Evolutionary conservation across 2,888 invertebrate species (phyloP).

Genomic region (Mimumesa dahlbomi): DNA sequence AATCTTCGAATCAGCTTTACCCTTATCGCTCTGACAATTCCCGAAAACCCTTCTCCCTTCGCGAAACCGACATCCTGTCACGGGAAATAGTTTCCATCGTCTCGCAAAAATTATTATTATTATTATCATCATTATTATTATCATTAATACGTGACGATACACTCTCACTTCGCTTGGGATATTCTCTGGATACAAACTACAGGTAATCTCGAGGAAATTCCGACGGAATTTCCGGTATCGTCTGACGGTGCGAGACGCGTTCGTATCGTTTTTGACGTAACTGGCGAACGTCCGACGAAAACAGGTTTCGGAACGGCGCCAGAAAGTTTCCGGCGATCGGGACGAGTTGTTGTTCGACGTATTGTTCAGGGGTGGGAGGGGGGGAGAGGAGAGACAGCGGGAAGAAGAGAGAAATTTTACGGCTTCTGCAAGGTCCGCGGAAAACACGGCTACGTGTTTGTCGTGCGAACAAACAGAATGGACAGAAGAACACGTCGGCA

Average conservation of each 20-base stretch:
- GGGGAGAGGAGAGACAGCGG: background rate
- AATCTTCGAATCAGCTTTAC: no score
- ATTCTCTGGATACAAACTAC: background rate
- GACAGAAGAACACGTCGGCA: background rate
- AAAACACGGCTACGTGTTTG: background rate
- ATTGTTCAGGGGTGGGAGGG: background rate
- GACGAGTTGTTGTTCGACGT: conserved; percentile 34
- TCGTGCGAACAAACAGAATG: background rate
- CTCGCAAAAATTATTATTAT: no score
- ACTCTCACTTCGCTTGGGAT: no score
- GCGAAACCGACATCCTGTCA: no score
- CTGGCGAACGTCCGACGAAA: conserved; percentile 39
- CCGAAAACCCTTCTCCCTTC: no score
- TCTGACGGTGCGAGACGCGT: background rate
- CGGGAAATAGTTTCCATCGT: no score
- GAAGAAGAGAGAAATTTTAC: background rate
- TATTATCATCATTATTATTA: no score
- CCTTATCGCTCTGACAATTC: no score
- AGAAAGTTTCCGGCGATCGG: conserved; percentile 40
- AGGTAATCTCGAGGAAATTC: background rate
- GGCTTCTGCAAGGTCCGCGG: background rate
- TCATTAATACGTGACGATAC: no score
- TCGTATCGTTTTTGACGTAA: conserved; percentile 27
- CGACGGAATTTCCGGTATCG: no score
- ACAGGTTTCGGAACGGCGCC: conserved; percentile 53